These are phyloP conservation scores for Lymantria monacha DNA, from an alignment of 2,888 invertebrate species.

Conservation along the genomic window DNA sequence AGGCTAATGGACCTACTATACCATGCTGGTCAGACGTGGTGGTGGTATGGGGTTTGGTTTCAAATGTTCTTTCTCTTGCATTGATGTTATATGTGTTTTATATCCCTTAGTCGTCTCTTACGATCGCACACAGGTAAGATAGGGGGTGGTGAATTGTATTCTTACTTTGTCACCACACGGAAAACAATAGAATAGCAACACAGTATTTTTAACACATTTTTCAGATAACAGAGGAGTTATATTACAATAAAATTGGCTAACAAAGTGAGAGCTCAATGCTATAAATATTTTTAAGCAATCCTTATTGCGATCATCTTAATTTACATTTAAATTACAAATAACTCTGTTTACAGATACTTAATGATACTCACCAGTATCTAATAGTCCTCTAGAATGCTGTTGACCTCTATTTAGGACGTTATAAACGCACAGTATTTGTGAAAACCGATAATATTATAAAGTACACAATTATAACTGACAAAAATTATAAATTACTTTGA, in stretches of 20 bases:
- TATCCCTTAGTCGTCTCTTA: too few relatives aligned
- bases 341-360: constrained; percentile 8
- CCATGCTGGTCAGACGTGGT: too few relatives aligned
- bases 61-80: too few relatives aligned
- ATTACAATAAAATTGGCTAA: neutral
- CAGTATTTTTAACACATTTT: too few relatives aligned
- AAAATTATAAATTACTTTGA: constrained; percentile 4
- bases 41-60: too few relatives aligned
- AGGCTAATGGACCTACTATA: too few relatives aligned
- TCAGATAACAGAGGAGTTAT: too few relatives aligned
- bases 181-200: too few relatives aligned
- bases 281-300: constrained; percentile 4
- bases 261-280: constrained; percentile 19
- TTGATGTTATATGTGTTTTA: too few relatives aligned
- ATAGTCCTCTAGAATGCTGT: constrained; percentile 38
- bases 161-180: too few relatives aligned
- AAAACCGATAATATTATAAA: constrained; percentile 38
- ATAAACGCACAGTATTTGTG: constrained; percentile 38
- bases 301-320: constrained; percentile 1
- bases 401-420: constrained; percentile 60
- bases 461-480: constrained; percentile 15
- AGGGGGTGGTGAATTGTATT: too few relatives aligned
- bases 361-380: constrained; percentile 23
- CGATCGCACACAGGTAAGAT: too few relatives aligned
- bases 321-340: neutral